Evolutionary conservation across 2,888 invertebrate genomes (phyloP).

Genomic region (Chesias legatella): DNA sequence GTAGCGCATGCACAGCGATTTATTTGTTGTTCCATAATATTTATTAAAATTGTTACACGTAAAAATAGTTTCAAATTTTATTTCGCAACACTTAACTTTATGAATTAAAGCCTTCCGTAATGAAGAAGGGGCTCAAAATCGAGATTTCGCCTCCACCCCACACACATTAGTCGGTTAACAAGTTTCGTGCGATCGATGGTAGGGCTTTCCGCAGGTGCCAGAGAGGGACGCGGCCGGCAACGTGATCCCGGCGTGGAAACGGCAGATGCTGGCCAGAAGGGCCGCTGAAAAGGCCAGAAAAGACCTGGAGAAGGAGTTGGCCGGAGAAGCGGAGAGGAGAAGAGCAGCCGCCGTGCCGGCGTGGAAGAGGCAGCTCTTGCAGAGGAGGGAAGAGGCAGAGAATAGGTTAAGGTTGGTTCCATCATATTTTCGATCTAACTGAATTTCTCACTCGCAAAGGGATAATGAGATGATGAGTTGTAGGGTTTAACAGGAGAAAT

Average conservation of each 20-base stretch:
- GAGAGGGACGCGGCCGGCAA: conserved; percentile 94
- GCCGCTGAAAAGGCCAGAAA: conserved; percentile 95
- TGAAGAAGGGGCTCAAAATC: background rate
- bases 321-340: conserved; percentile 90
- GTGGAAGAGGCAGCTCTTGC: conserved; percentile 95
- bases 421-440: background rate
- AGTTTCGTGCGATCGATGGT: conserved; percentile 61
- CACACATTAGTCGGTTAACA: conserved; percentile 28
- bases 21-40: no score
- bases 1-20: no score
- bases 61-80: no score
- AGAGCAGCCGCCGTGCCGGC: conserved; percentile 93
- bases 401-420: conserved; percentile 85
- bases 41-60: no score
- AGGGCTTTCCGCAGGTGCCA: conserved; percentile 86
- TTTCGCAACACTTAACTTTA: no score
- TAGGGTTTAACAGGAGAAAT: background rate
- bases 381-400: conserved; percentile 89
- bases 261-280: conserved; percentile 96
- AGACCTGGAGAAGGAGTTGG: conserved; percentile 92
- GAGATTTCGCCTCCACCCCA: conserved; percentile 10
- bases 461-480: background rate
- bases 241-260: conserved; percentile 95
- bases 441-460: conserved; percentile 9
- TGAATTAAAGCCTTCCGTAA: background rate